These are phyloP conservation scores for Teleopsis dalmanni DNA, from an alignment of 1,140 invertebrate species.

Conservation along the genomic window DNA sequence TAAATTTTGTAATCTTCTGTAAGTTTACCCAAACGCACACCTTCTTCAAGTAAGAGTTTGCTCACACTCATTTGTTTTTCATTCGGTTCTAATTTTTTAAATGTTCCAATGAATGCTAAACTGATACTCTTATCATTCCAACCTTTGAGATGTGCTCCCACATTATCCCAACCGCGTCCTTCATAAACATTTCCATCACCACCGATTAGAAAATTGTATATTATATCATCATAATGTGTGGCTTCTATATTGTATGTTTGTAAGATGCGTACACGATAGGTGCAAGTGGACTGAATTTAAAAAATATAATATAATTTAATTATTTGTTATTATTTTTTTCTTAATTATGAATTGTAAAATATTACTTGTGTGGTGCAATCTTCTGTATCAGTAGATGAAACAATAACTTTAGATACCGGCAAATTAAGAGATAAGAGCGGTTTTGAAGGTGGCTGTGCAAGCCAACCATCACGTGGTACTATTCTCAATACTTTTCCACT, in stretches of 20 bases:
- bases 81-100: constrained; percentile 44
- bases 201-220: constrained; percentile 58
- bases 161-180: constrained; percentile 55
- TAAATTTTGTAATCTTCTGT: constrained; percentile 52
- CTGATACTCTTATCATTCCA: constrained; percentile 55
- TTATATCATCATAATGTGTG: constrained; percentile 51
- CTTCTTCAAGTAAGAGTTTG: constrained; percentile 50
- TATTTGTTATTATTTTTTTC: not conserved
- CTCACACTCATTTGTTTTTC: constrained; percentile 52
- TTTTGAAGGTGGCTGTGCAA: constrained; percentile 51
- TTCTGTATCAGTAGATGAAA: constrained; percentile 48
- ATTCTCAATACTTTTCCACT: constrained; percentile 27
- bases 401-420: constrained; percentile 49
- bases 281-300: constrained; percentile 43
- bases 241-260: constrained; percentile 71
- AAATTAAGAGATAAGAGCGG: constrained; percentile 35
- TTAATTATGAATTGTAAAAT: not conserved
- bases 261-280: constrained; percentile 50
- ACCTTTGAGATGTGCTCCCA: constrained; percentile 51
- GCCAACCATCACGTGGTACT: constrained; percentile 50
- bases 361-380: constrained; percentile 46
- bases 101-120: constrained; percentile 53
- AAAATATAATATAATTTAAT: not conserved
- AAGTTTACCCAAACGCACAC: constrained; percentile 51
- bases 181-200: constrained; percentile 58